Evolutionary conservation across 2,797 vertebrate genomes (phyloP), one percentile per base, ranked within the genome.

Genomic region (Cynopterus sphinx): DNA sequence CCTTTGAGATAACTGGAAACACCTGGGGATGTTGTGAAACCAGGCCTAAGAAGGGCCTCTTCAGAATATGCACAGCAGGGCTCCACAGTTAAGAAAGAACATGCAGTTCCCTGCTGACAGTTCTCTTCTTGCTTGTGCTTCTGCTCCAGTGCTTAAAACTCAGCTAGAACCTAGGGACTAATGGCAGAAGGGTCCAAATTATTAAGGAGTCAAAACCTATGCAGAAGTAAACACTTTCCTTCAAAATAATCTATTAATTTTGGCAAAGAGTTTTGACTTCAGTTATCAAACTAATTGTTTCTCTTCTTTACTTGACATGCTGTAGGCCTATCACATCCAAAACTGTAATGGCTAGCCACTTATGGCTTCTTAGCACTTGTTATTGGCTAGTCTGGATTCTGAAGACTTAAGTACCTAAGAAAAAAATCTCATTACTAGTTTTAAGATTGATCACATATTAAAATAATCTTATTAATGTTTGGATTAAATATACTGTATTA

Each of bases 1-100:
- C 70, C 41, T 83, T 85, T n/a, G 61, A 90, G 81, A n/a, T 91
- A 91, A 87, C 61, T 97, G 67, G 87, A 87, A 95, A 94, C 91
- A 94, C 95, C 95, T 97, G 93, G 83, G 61, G 26, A n/a, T 55
- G 33, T 87, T 92, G 75, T 22, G 31, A 2, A 93, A 97, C 43
- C 31, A 57, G 53, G 39, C 46, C 43, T 21, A 19, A 71, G 78
- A 84, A 63, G 1, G 43, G 74, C 55, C 57, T 46, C 33, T 39
- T 84, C 19, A 1, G 13, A n/a, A 1, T 2, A 87, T 55, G 78
- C 70, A 73, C 84, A 31, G 87, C 11, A 3, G 41, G 75, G 78
- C 22, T 26, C 71, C 0, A 0, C 46, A 19, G 33, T 19, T 16
- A 33, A 65, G 86, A 41, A 71, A 84, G 79, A 77, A 68, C 6